These are phyloP conservation scores for Manis pentadactyla DNA, from an alignment of 2,797 vertebrate species.

Conservation along the genomic window DNA sequence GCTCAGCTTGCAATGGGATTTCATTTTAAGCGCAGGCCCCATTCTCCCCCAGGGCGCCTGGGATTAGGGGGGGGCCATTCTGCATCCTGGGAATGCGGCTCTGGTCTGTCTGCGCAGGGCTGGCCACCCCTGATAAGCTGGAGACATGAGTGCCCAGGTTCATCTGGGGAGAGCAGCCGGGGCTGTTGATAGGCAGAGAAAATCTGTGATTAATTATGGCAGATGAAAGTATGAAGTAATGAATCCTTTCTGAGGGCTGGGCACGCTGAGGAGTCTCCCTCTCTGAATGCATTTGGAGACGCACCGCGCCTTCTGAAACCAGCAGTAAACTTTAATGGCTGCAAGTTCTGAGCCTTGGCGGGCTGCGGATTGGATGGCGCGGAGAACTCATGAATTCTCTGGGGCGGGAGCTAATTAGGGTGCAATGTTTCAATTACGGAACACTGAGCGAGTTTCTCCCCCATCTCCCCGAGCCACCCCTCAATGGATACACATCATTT, in stretches of 20 bases:
- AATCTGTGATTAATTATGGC: slow-evolving; percentile 54
- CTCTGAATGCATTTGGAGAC: background rate
- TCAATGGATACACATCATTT: slow-evolving; percentile 47
- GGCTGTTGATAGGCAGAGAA: slow-evolving; percentile 57
- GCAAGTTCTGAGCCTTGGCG: background rate
- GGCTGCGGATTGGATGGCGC: background rate
- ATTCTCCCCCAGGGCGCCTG: fast-evolving
- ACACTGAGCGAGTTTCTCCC: slow-evolving; percentile 19
- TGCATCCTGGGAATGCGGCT: background rate
- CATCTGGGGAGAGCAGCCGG: slow-evolving; percentile 54
- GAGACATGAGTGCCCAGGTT: background rate
- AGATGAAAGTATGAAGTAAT: slow-evolving; percentile 50
- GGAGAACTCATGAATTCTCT: background rate
- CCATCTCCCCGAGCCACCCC: background rate
- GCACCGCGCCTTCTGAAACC: slow-evolving; percentile 28
- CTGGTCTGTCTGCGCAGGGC: background rate
- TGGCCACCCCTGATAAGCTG: background rate
- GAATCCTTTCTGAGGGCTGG: background rate
- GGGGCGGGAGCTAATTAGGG: slow-evolving; percentile 65
- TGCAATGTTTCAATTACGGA: slow-evolving; percentile 65
- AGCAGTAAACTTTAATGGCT: slow-evolving; percentile 21
- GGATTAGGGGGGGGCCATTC: background rate
- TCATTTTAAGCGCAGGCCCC: background rate
- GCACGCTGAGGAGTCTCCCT: background rate
- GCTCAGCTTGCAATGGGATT: background rate